Base-by-base conservation (phyloP, 2,888 invertebrate species). In the Chelonus formosanus region DNA sequence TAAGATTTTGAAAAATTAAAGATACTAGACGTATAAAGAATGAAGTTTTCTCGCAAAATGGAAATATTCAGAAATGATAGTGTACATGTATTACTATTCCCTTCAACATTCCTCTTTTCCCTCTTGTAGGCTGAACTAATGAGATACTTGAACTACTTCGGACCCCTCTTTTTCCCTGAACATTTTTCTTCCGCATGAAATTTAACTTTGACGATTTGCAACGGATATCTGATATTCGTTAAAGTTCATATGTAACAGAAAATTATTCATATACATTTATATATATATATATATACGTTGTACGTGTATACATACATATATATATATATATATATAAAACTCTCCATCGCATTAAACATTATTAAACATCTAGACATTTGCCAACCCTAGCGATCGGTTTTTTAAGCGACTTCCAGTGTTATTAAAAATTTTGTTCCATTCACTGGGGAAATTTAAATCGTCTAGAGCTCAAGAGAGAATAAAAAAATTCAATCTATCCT, bases 71-170 rank as follows among this genome's bases (percentile, higher is more conserved):
- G 56, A 43, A 56, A 56, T 56, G 43, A 56, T 40, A 56, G 40
- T 40, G 40, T 60, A 52, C 40, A 50, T 53, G 31, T 53, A 7
- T 31, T 32, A 8, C 34, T 31, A 31, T 61, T 43, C 47, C 48
- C 20, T 50, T 32, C 40, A 57, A 40, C 43, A 35, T 32, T 47
- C 45, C 47, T 47, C 48, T 50, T 40, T 34, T 48, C 50, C 32
- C 56, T 55, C 45, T 53, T 36, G 62, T 54, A 48, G 56, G 50
- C 59, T 59, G 54, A 59, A 63, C 63, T 67, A 64, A 73, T 73
- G 70, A 72, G 70, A 72, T 71, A 71, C 73, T 73, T 73, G 73
- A 73, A 73, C 73, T 73, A 73, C 73, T 73, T 73, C 69, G 67
- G 60, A 59, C 58, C 57, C 65, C 63, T 56, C 10, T 62, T 34